Evolutionary conservation across 2,113 vertebrate species (phyloP), one percentile per base, ranked within the genome.

Genomic region (Oncorhynchus kisutch): DNA sequence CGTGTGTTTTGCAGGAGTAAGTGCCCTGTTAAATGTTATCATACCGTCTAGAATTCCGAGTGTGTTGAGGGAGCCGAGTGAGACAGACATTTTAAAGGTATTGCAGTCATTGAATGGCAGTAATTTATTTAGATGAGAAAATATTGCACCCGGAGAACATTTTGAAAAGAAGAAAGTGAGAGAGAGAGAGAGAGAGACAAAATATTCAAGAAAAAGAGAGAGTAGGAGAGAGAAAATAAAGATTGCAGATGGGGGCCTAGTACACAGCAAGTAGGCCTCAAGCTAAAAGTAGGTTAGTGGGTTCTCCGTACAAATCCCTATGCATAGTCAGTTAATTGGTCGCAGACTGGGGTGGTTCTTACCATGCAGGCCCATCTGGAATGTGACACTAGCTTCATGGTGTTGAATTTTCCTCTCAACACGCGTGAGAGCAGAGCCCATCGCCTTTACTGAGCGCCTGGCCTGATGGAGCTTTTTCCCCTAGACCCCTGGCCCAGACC

Each of bases 281-380:
- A 78, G 77, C 85, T 86, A 83, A 91, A 91, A 89, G 89, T 88
- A 89, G 88, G 88, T 89, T 89, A 87, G 88, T 79, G 90, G 91
- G 80, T 90, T 88, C 65, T 77, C 49, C 76, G 88, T 87, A 88
- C 87, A 87, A 83, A 84, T 81, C 85, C 85, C 86, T 90, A 80
- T 89, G 85, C 88, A 82, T 82, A 84, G 80, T 90, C 82, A 90
- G 86, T 88, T 87, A 75, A 88, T 89, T 92, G 88, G 87, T 77
- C 86, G 72, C 78, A 66, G 84, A 73, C 81, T 77, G 79, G 80
- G 86, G 76, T 87, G 90, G 85, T 88, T 85, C 85, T 85, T 81
- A 75, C 67, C 34, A 64, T 22, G 22, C 60, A 79, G 78, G 71
- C 76, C 77, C 81, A 80, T 82, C 78, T 88, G 85, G 81, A 85